Base-by-base conservation (phyloP, 1,140 invertebrate species). In the Drosophila nannoptera region DNA sequence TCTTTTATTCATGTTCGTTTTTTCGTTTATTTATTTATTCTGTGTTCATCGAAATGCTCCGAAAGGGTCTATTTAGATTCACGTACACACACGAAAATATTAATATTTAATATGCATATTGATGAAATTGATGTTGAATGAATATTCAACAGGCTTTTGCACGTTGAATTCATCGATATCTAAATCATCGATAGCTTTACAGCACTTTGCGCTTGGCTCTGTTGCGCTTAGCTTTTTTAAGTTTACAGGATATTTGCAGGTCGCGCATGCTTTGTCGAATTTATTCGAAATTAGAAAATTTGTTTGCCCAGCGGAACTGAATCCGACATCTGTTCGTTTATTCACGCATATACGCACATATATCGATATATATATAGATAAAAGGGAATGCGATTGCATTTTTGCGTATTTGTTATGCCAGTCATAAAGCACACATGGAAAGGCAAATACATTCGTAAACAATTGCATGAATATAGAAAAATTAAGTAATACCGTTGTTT, bases 351-450 rank as follows among this genome's bases (percentile, higher is more conserved):
- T 32, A 50, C 0, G 11, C 16, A 32, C 9, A 46, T 9, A n/a
- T n/a, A n/a, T 3, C 0, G 35, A 32, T 31, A n/a, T n/a, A 50
- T 9, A 11, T 0, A 22, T 7, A 22, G 16, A 29, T 46, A 16
- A 2, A 2, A 45, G 9, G 0, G 7, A 33, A 8, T 33, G 7
- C n/a, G n/a, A 50, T 33, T 50, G 48, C 31, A 33, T 50, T 50
- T 50, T 50, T 33, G n/a, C 11, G 32, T 7, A 35, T 35, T 52
- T 35, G 49, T 52, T 50, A 50, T 50, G 31, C 31, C 32, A 50
- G 31, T 12, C n/a, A 50, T 31, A 14, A 50, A 50, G 33, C 7
- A 33, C 12, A 14, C n/a, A 50, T 12, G 31, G 6, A 49, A 9
- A 5, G 4, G 4, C 42, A 36, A 35, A 29, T 40, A 7, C 3